phyloP scores from a whole-genome alignment of 2,888 invertebrate species.

The Agrochola circellaris region DNA sequence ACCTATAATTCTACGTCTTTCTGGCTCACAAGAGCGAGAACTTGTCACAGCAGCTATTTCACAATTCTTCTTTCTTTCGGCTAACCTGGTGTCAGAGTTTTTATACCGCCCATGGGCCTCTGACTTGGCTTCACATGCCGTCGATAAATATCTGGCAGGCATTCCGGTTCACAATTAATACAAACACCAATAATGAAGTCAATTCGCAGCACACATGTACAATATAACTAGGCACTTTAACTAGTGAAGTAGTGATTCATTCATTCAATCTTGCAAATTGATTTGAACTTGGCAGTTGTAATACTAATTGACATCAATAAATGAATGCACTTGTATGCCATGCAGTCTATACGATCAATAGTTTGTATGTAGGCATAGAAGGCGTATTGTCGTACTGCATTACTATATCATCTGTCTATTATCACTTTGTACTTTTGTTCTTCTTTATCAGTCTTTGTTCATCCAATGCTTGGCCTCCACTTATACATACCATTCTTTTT shows the following conservation, averaged over 20 bases:
- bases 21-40: neutral
- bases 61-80: neutral
- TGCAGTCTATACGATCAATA: slow-evolving; percentile 39
- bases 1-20: neutral
- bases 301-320: slow-evolving; percentile 65
- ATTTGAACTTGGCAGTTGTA: slow-evolving; percentile 79
- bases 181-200: slow-evolving; percentile 24
- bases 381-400: neutral
- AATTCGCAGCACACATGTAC: neutral
- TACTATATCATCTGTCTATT: neutral
- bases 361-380: neutral
- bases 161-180: neutral
- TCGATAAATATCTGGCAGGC: too few species aligned
- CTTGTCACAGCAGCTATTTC: neutral
- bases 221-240: slow-evolving; percentile 17
- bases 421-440: neutral
- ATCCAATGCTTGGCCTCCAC: neutral
- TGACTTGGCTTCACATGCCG: too few species aligned
- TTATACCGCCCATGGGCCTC: too few species aligned
- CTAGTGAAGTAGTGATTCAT: slow-evolving; percentile 63
- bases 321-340: slow-evolving; percentile 63
- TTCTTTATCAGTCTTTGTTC: neutral
- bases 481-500: neutral
- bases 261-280: slow-evolving; percentile 79
- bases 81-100: too few species aligned